Evolutionary conservation across 2,113 vertebrate genomes (phyloP), one percentile per base, ranked within the genome.

Genomic region (Campylomormyrus tamandua): DNA sequence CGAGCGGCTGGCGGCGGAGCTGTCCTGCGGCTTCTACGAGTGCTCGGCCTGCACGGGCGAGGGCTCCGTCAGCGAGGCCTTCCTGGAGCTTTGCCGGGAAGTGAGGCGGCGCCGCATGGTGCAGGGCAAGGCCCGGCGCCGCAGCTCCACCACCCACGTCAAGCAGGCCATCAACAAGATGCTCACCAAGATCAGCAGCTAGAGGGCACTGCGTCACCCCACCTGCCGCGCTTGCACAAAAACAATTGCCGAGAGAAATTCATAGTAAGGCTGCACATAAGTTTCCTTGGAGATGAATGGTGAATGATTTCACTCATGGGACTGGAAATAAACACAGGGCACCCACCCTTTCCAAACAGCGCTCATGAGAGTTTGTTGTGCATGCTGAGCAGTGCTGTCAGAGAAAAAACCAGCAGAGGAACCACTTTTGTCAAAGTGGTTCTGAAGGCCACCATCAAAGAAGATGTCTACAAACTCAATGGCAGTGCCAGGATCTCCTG

Each of bases 111-210:
- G 98, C 27, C 97, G 97, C 6, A 97, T 97, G 90, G 96, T 98
- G 24, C 98, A 99, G 94, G 98, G 98, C 91, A 99, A 99, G 93
- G 96, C 97, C 0, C 93, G 98, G 6, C 95, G 98, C 58, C 95
- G 98, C 90, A 99, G 98, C 94, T 99, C 98, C 83, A 99, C 98
- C 92, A 99, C 98, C 0, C 98, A 99, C 0, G 98, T 99, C 94
- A 99, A 99, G 91, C 98, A 99, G 93, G 98, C 98, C 91, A 98
- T 99, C 93, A 99, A 99, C 93, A 99, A 99, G 96, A 99, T 99
- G 98, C 96, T 99, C 27, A 99, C 98, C 92, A 99, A 99, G 94
- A 99, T 99, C 94, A 99, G 98, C 95, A 99, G 98, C 94, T 99
- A 98, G 94, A 93, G 89, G 87, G 35, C 56, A 88, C 87, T 45